Percentiles rank a stretch among this genome's conserved stretches.
phyloP scores from a whole-genome alignment of 2,113 vertebrate species.

The Heterotis niloticus region DNA sequence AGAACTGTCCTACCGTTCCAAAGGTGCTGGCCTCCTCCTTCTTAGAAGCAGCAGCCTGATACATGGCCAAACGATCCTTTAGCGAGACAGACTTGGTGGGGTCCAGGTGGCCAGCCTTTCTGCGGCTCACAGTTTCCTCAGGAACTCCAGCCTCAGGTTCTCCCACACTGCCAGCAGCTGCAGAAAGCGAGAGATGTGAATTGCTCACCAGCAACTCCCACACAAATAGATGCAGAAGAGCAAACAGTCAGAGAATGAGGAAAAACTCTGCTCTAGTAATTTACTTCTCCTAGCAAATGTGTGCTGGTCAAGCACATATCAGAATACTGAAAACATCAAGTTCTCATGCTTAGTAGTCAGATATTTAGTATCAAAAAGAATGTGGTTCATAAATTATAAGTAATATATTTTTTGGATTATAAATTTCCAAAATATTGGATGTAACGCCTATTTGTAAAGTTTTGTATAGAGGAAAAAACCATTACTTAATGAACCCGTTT shows the following conservation, averaged over 20 bases:
- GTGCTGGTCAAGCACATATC: too few relatives aligned
- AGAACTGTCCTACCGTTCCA: conserved; percentile 63
- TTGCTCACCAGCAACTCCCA: too few relatives aligned
- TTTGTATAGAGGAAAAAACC: too few relatives aligned
- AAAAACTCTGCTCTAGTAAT: too few relatives aligned
- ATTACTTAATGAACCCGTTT: too few relatives aligned
- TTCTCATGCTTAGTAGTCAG: background rate
- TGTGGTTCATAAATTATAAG: too few relatives aligned
- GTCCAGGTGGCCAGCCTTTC: conserved; percentile 57
- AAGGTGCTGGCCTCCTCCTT: conserved; percentile 61
- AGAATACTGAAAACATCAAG: too few relatives aligned
- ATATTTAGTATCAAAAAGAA: background rate
- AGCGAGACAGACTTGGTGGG: conserved; percentile 68
- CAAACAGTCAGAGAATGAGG: background rate
- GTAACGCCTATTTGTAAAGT: background rate
- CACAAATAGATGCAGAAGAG: background rate
- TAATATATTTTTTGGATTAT: background rate
- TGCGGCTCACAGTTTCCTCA: conserved; percentile 54
- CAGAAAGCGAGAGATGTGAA: conserved; percentile 31
- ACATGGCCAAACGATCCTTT: conserved; percentile 77
- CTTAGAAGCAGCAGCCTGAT: conserved; percentile 78
- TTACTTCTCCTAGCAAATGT: too few relatives aligned
- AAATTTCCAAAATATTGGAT: background rate
- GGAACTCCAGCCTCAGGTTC: conserved; percentile 56
- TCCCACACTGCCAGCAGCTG: conserved; percentile 61